Percentiles rank a stretch among this genome's conserved stretches.
phyloP scores from a whole-genome alignment of 2,113 vertebrate genomes.

The Scomber japonicus region DNA sequence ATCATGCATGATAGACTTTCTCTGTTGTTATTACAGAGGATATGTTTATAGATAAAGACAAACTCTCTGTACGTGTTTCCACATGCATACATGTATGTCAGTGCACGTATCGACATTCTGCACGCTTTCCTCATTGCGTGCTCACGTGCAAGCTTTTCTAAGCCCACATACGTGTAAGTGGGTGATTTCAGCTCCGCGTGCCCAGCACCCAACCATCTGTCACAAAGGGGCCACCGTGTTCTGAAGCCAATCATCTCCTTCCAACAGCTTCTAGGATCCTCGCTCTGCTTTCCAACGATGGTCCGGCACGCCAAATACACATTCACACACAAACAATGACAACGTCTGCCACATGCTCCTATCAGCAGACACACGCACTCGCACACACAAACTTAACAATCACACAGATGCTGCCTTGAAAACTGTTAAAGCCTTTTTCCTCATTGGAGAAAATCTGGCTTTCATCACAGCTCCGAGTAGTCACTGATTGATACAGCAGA shows the following conservation, averaged over 20 bases:
- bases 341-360: conserved; percentile 75
- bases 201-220: conserved; percentile 87
- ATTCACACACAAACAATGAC: conserved; percentile 77
- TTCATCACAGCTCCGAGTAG: conserved; percentile 48
- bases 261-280: conserved; percentile 85
- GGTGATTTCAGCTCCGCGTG: conserved; percentile 74
- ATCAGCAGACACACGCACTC: conserved; percentile 61
- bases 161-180: conserved; percentile 78
- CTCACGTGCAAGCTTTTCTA: conserved; percentile 32
- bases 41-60: conserved; percentile 24
- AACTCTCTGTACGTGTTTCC: not conserved
- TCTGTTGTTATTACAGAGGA: conserved; percentile 24
- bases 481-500: conserved; percentile 20
- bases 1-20: not conserved
- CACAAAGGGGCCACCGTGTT: conserved; percentile 81
- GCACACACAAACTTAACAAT: conserved; percentile 59
- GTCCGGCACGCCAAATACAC: conserved; percentile 73
- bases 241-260: conserved; percentile 85
- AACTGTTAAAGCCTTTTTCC: conserved; percentile 51
- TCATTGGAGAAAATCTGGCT: conserved; percentile 53
- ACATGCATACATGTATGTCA: conserved; percentile 40
- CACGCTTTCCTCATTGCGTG: conserved; percentile 33
- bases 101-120: conserved; percentile 52
- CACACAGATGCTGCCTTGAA: conserved; percentile 56
- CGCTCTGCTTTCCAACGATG: conserved; percentile 82